A percentile compares a stretch with the other conserved stretches of the same genome.
Evolutionary conservation across 2,888 invertebrate species (phyloP).

Genomic region (Lycia hirtaria): DNA sequence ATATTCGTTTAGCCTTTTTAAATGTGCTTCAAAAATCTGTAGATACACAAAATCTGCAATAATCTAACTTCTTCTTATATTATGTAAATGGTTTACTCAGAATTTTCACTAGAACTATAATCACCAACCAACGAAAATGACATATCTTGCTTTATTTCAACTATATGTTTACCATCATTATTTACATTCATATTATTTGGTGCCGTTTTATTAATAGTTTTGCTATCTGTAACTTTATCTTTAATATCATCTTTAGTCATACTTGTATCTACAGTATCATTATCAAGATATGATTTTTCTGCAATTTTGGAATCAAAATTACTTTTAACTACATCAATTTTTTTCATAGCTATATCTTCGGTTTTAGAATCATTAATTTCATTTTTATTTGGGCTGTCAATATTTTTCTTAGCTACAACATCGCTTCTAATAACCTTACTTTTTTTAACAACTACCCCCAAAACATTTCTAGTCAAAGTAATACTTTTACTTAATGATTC

Average conservation of each 20-base stretch:
- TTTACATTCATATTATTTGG: neutral
- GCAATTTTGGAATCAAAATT: too few relatives aligned
- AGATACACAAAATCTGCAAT: too few relatives aligned
- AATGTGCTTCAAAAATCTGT: too few relatives aligned
- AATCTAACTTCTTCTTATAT: too few relatives aligned
- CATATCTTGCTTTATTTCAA: constrained; percentile 31
- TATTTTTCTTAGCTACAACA: neutral
- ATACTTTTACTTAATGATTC: constrained; percentile 75
- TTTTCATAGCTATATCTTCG: constrained; percentile 6
- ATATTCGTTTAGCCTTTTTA: too few relatives aligned
- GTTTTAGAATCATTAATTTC: constrained; percentile 33
- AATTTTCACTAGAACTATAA: constrained; percentile 74
- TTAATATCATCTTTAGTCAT: neutral
- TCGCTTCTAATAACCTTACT: constrained; percentile 40
- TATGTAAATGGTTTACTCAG: constrained; percentile 46
- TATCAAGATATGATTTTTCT: too few relatives aligned
- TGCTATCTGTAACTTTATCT: neutral
- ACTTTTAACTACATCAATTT: neutral
- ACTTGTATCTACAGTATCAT: neutral
- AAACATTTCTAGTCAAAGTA: constrained; percentile 62
- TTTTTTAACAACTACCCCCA: constrained; percentile 73
- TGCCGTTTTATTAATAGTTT: too few relatives aligned
- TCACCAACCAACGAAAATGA: constrained; percentile 64
- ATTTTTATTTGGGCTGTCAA: constrained; percentile 31
- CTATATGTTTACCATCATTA: neutral